Evolutionary conservation across 2,888 invertebrate species (phyloP), one percentile per base, ranked within the genome.

Genomic region (Odontocolon sp.): DNA sequence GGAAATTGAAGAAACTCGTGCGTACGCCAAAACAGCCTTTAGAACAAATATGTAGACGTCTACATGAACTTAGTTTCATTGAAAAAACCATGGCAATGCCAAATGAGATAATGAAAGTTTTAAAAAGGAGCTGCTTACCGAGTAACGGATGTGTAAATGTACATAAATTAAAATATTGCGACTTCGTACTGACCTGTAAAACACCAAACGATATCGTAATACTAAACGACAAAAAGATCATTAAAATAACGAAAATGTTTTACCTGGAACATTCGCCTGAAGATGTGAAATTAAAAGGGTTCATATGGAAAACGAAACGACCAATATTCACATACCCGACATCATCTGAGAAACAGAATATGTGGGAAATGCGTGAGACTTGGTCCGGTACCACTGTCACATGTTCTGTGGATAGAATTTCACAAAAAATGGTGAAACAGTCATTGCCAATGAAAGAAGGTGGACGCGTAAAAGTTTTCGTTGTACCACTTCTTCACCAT

Each of bases 31-130:
- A 78, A 18, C 71, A 31, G 4, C 73, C 76, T 11, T 28, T 78
- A 4, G 59, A 61, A 8, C 80, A 80, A 64, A 16, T 78, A 6
- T 69, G 74, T 36, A 66, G 72, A 9, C 77, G 78, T 2, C 33
- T 77, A 3, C 40, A 69, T 50, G 56, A 59, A 4, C 28, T 40
- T 14, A 40, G 8, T 14, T 50, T 40, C 2, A 40, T 23, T 3
- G 52, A 61, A 54, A 47, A 36, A 18, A 11, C 38, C n/a, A 28
- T 31, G 16, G 21, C 36, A 16, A 33, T 16, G 54, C n/a, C n/a
- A n/a, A 18, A 59, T 59, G 8, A 9, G 9, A 31, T 61, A n/a
- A n/a, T 3, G n/a, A 47, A 23, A 67, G 47, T 16, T 26, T 26
- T 16, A 28, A 57, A 52, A 57, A 42, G 33, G 50, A 47, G 14